Evolutionary conservation across 2,113 vertebrate species (phyloP), one percentile per base, ranked within the genome.

Genomic region (Rhinichthys klamathensis): DNA sequence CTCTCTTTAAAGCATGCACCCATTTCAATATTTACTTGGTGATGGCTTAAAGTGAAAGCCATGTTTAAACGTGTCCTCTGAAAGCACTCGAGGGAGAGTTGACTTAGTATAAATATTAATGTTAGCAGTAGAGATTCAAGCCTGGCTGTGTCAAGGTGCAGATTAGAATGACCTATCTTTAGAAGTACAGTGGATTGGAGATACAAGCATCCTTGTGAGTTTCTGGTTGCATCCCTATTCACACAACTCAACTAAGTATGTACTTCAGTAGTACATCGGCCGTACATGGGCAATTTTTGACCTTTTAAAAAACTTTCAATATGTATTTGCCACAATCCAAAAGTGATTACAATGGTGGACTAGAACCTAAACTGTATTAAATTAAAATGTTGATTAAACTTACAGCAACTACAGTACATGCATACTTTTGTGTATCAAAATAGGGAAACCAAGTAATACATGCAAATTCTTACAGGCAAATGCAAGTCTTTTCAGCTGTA

Each of bases 41-140:
- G 49, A 76, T 21, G 46, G n/a, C 73, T 49, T 8, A 8, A 76
- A 76, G 73, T 9, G 8, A 76, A 74, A 76, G 73, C 25, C 15
- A 16, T 51, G 41, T 76, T 76, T 76, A 75, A 74, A 25, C 3
- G 3, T 75, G 73, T 75, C 73, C 73, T 75, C 46, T 30, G 25
- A 23, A 51, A 51, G 25, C 16, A 18, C 46, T 54, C 25, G 46
- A 51, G n/a, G n/a, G n/a, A 32, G 73, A 76, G 46, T 8, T 76
- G 25, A 54, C 74, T 76, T 54, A 3, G 49, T 10, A 49, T 76
- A 76, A 76, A 76, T 76, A 76, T 76, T 76, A 32, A 54, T 76
- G 49, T 54, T 51, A 76, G 25, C 46, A 6, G 46, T 21, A 51
- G 49, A 75, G 25, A 54, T 76, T 54, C 7, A 21, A 49, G 16